These are phyloP conservation scores for Panagrolaimus sp. DNA, from an alignment of 1,140 invertebrate genomes.

Conservation along the genomic window DNA sequence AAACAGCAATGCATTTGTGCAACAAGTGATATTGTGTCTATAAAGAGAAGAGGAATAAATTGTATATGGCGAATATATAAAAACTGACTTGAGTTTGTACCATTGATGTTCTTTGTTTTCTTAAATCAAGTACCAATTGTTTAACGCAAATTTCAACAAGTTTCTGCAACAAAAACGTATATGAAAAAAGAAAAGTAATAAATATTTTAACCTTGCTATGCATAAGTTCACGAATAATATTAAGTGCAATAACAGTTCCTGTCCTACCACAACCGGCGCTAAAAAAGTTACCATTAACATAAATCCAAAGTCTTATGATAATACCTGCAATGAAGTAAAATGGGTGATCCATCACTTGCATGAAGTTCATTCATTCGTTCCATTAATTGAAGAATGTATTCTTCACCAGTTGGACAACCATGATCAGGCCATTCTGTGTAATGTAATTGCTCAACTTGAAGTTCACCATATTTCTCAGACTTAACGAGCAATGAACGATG, in stretches of 20 bases:
- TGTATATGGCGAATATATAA: neutral
- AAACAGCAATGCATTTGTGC: conserved; percentile 25
- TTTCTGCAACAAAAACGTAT: conserved; percentile 20
- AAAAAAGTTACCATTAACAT: neutral
- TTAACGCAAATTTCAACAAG: conserved; percentile 12
- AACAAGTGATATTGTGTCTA: conserved; percentile 27
- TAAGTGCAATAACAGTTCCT: conserved; percentile 25
- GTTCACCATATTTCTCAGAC: conserved; percentile 23
- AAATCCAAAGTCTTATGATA: neutral
- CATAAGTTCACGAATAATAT: conserved; percentile 24
- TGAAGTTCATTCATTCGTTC: conserved; percentile 23
- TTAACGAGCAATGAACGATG: conserved; percentile 21
- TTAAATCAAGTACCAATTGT: conserved; percentile 20
- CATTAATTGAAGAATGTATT: conserved; percentile 20
- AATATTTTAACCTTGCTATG: conserved; percentile 19
- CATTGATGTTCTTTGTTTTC: conserved; percentile 27
- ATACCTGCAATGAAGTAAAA: conserved; percentile 24
- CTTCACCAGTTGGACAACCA: conserved; percentile 21
- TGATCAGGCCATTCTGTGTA: conserved; percentile 31
- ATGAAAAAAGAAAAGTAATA: neutral
- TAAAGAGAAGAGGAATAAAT: neutral
- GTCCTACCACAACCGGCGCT: conserved; percentile 24
- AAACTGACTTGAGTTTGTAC: conserved; percentile 29
- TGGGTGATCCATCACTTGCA: conserved; percentile 21
- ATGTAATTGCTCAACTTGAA: conserved; percentile 22